Evolutionary conservation across 2,888 invertebrate genomes (phyloP), one percentile per base, ranked within the genome.

Genomic region (Drosophila kanekoi): DNA sequence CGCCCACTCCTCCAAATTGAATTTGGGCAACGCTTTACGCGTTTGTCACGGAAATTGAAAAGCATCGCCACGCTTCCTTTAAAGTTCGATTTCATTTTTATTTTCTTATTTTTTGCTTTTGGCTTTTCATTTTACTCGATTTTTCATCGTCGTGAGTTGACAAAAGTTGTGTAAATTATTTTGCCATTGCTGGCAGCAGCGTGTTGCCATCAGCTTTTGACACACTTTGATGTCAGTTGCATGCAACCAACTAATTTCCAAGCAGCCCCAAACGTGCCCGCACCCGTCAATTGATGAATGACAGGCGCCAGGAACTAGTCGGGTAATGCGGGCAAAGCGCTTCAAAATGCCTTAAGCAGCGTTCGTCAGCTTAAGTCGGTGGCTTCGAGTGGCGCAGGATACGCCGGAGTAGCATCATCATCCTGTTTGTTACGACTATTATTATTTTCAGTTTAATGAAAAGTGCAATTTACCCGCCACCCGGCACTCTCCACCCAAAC

Each of bases 191-290:
- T 74, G 52, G 73, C 58, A 32, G n/a, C 61, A 35, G 43, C 49
- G 14, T 4, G 51, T 51, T 38, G 51, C 56, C 62, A 41, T 58
- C 67, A 67, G 66, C 63, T 66, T 77, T 66, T 82, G 82, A 81
- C 81, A 77, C 75, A 79, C 87, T 85, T 84, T 88, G 87, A 83
- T 79, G 88, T 88, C 87, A 85, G 65, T 76, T 77, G 81, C 87
- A 88, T 80, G 86, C 65, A 40, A 64, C 56, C 77, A 75, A 77
- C 80, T 82, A 79, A 75, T 81, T 81, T 72, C 38, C 61, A 59
- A 67, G 59, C 77, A 59, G 59, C 45, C 38, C 40, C 33, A 40
- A 28, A n/a, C 32, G 5, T 9, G 4, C 18, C 18, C 18, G 10
- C 41, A 16, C 20, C 18, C 5, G 16, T 53, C 53, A 32, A 71